phyloP scores from a whole-genome alignment of 2,797 vertebrate genomes.

The Odontamblyopus lacepedii region DNA sequence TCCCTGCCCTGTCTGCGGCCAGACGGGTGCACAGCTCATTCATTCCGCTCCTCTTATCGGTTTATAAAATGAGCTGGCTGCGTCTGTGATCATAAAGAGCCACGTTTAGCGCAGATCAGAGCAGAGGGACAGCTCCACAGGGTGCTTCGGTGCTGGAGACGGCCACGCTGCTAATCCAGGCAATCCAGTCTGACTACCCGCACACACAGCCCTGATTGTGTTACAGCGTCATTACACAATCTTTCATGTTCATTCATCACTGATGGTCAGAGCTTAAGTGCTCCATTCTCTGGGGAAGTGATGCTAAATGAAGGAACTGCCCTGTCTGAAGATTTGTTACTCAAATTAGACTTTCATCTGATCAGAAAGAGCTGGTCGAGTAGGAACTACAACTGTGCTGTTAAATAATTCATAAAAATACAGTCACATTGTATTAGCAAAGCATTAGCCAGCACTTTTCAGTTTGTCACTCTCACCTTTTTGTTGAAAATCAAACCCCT shows the following conservation, averaged over 20 bases:
- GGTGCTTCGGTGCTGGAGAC: neutral
- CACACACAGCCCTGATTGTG: neutral
- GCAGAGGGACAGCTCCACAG: neutral
- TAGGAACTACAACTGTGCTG: too few species aligned
- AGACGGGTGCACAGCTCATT: neutral
- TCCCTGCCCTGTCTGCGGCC: neutral
- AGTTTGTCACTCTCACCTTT: too few species aligned
- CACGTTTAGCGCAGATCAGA: constrained; percentile 7
- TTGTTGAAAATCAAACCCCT: too few species aligned
- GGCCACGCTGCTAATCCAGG: neutral
- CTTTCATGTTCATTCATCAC: neutral
- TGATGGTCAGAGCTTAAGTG: neutral
- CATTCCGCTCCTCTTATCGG: neutral
- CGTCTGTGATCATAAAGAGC: constrained; percentile 2
- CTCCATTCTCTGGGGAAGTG: too few species aligned
- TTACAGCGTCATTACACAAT: neutral
- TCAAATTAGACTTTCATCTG: too few species aligned
- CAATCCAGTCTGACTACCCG: neutral
- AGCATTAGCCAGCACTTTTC: too few species aligned
- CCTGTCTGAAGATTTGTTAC: too few species aligned
- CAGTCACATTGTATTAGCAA: too few species aligned
- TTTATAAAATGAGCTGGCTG: neutral
- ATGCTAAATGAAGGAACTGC: too few species aligned
- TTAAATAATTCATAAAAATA: too few species aligned
- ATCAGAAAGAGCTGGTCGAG: too few species aligned